Evolutionary conservation across 2,113 vertebrate species (phyloP).

Genomic region (Gnathonemus longibarbis): DNA sequence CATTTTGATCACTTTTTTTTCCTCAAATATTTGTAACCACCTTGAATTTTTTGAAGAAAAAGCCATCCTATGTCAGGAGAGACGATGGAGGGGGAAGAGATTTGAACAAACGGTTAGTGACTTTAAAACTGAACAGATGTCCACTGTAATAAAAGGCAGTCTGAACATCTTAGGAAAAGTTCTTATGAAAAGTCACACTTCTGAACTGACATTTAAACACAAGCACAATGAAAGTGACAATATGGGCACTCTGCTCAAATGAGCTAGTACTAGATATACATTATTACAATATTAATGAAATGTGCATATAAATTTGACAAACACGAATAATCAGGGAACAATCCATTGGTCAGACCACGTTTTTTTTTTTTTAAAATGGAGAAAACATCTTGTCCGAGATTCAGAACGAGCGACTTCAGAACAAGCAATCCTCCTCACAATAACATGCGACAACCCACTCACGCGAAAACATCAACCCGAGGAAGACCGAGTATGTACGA

Average conservation of each 20-base stretch:
- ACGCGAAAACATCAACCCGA: not conserved
- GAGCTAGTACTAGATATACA: not conserved
- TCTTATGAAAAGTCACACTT: not conserved
- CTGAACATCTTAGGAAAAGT: not conserved
- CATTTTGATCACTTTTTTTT: not conserved
- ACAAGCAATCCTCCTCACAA: not conserved
- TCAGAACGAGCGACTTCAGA: not conserved
- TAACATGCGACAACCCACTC: not conserved
- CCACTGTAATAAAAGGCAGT: not conserved
- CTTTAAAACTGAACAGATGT: not conserved
- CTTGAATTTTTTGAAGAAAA: not conserved
- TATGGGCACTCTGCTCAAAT: not conserved
- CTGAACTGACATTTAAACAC: not conserved
- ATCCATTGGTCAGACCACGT: not conserved
- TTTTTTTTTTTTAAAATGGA: not conserved
- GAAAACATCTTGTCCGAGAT: not conserved
- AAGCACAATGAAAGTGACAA: not conserved
- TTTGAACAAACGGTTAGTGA: not conserved
- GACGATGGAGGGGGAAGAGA: not conserved
- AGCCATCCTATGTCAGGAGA: not conserved
- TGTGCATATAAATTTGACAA: not conserved
- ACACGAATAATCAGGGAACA: not conserved
- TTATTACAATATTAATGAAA: not conserved
- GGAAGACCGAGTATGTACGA: not conserved
- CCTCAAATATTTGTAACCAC: not conserved